phyloP scores from a whole-genome alignment of 2,113 vertebrate species.

The Actinemys pallida region DNA sequence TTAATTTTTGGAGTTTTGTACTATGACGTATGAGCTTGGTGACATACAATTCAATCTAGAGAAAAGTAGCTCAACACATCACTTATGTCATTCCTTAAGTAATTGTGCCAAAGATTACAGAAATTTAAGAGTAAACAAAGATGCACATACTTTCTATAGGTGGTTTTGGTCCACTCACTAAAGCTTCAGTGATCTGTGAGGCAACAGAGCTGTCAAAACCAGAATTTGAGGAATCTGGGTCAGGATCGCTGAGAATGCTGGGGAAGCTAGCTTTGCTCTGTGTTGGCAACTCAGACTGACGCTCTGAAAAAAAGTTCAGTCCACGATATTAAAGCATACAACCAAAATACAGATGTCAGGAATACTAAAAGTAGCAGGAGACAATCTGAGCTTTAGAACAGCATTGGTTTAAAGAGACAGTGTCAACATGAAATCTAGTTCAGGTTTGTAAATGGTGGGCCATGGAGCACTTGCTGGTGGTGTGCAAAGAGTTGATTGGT shows the following conservation, averaged over 20 bases:
- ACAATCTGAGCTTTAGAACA: constrained; percentile 36
- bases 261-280: constrained; percentile 98
- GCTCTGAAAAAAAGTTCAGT: constrained; percentile 82
- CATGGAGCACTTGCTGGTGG: not conserved
- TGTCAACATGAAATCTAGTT: not conserved
- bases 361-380: constrained; percentile 13
- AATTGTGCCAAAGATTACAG: not conserved
- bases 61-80: not conserved
- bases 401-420: not conserved
- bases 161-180: constrained; percentile 96
- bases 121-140: not conserved
- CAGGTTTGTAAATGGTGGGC: not conserved
- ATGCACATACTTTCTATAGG: constrained; percentile 93
- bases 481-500: not conserved
- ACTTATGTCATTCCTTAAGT: not conserved
- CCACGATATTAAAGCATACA: constrained; percentile 48
- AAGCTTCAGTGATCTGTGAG: constrained; percentile 96
- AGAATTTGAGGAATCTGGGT: constrained; percentile 97
- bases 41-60: not conserved
- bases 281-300: constrained; percentile 96
- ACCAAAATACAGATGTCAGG: constrained; percentile 30
- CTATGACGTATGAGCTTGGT: not conserved
- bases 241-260: constrained; percentile 96
- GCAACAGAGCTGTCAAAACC: constrained; percentile 98
- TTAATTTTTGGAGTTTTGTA: not conserved